Percentiles rank a stretch among this genome's conserved stretches.
Conservation (phyloP, 2,797 vertebrate species). For the Enteromius argenteus region DNA sequence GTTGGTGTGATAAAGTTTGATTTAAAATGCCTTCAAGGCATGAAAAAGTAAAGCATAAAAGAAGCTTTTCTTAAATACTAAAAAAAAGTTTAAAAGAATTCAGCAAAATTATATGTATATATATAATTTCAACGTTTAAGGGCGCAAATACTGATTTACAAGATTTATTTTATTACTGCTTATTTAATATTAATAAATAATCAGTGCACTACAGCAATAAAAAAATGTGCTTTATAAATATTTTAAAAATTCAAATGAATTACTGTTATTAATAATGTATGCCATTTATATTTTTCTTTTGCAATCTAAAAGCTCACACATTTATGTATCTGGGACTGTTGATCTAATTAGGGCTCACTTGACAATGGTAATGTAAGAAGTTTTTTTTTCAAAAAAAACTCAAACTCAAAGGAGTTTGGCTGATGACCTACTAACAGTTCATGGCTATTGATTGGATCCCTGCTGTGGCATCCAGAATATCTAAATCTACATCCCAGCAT, state of each 20-base stretch:
- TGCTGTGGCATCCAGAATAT: neutral
- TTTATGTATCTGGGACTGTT: neutral
- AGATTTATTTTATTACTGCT: neutral
- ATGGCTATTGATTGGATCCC: constrained; percentile 4
- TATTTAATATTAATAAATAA: neutral
- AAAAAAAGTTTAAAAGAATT: neutral
- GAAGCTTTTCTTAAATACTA: neutral
- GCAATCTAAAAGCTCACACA: neutral
- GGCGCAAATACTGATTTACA: too few relatives aligned
- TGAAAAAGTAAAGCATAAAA: neutral
- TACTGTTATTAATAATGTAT: neutral
- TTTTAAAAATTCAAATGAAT: neutral
- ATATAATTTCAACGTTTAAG: too few relatives aligned
- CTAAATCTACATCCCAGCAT: constrained; percentile 7
- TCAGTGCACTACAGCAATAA: neutral
- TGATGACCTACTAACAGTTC: constrained; percentile 2
- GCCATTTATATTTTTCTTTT: neutral
- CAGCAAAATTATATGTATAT: too few relatives aligned
- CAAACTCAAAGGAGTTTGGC: too few relatives aligned
- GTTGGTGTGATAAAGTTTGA: neutral
- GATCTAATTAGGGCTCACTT: neutral
- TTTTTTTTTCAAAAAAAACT: too few relatives aligned
- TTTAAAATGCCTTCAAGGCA: neutral
- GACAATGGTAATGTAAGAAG: neutral
- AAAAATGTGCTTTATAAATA: neutral